Evolutionary conservation across 2,888 invertebrate species (phyloP), one percentile per base, ranked within the genome.

Genomic region (Acrobasis consociella): DNA sequence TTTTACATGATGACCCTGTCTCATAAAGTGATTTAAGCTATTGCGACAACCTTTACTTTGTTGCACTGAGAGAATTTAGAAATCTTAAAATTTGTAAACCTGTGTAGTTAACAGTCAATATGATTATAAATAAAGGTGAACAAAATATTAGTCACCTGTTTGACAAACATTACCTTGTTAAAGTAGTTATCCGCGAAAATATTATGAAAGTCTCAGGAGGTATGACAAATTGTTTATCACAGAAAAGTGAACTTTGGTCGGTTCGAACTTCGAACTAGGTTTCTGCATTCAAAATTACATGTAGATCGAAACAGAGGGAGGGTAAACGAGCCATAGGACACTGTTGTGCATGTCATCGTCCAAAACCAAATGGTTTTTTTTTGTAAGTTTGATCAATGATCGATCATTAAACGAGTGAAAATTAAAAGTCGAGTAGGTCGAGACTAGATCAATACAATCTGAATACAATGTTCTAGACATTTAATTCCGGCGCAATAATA

Each of bases 31-130:
- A 65, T 53, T 53, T 66, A 65, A 58, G 60, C 49, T 61, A 70
- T 76, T 76, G 77, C 81, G 71, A 74, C 78, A 79, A 77, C 77
- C 73, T n/a, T n/a, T 67, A 72, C 65, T 46, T 31, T 5, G 73
- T 65, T 49, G 55, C 37, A 38, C 13, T 62, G 10, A 42, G 56
- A 42, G 42, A 56, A 42, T 42, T 39, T 52, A 15, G 17, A 52
- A 55, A 9, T 75, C 71, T 68, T 74, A 68, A 69, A 66, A 69
- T 13, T 13, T 13, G 46, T 46, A 46, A 13, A 13, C 7, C 46
- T 46, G 5, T 10, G 42, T 42, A 42, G 3, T 42, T 10, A 10
- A 42, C 10, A 42, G 13, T 11, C 13, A 42, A 42, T 11, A 11
- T 42, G 42, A 42, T 11, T 11, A 42, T 42, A 42, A 42, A 42